These are phyloP conservation scores for Lithophane socia DNA, from an alignment of 2,888 invertebrate species.

Conservation along the genomic window DNA sequence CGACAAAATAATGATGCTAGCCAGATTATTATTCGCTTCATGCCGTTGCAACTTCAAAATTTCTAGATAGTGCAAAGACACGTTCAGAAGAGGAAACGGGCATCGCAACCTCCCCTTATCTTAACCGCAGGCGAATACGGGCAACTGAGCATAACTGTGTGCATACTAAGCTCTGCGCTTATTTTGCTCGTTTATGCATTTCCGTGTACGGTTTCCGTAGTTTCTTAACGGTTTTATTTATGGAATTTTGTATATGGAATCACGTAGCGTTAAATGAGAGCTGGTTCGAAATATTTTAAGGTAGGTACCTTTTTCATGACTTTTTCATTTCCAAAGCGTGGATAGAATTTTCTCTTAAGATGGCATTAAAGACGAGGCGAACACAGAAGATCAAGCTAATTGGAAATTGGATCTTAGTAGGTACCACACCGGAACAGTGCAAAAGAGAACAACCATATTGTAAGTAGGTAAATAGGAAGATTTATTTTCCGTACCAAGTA, in stretches of 20 bases:
- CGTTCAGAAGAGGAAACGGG: conserved; percentile 66
- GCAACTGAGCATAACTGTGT: conserved; percentile 63
- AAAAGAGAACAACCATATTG: conserved; percentile 5
- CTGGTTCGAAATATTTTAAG: conserved; percentile 29
- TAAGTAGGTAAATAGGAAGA: not conserved
- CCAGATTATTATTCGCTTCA: conserved; percentile 58
- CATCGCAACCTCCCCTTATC: conserved; percentile 67
- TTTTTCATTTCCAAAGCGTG: not conserved
- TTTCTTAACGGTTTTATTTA: conserved; percentile 65
- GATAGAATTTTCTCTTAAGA: conserved; percentile 11
- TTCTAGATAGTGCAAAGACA: conserved; percentile 64
- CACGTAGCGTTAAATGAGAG: conserved; percentile 44
- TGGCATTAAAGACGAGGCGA: conserved; percentile 8
- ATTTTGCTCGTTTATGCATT: conserved; percentile 62
- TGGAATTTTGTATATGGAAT: conserved; percentile 47
- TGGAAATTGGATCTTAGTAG: conserved; percentile 29
- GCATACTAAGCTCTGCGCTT: conserved; percentile 61
- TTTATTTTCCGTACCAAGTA: not conserved
- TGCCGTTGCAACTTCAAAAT: conserved; percentile 60
- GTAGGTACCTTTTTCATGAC: not conserved
- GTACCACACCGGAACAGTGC: not conserved
- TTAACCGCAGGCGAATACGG: conserved; percentile 67
- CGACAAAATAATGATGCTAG: conserved; percentile 52
- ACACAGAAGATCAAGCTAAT: conserved; percentile 16
- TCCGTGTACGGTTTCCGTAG: conserved; percentile 55